Evolutionary conservation across 64 coral and sea anemone species (phyloP), one percentile per base, ranked within the genome.

Genomic region (Montipora capricornis): DNA sequence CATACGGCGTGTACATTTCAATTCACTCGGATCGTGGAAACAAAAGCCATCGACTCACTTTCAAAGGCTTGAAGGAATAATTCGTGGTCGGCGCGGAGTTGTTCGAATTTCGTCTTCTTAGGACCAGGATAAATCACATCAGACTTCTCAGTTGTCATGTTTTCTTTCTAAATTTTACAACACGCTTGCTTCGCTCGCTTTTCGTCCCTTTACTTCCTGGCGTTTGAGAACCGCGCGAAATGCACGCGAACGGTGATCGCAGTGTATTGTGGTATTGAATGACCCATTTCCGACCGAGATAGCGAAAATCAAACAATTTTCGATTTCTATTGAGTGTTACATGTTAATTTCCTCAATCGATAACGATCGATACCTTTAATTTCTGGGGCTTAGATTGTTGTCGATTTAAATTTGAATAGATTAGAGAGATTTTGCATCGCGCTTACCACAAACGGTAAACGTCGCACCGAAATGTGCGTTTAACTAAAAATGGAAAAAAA

Each of bases 11-110:
- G 59, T 64, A 60, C 53, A 81, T 37, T 37, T 37, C 22, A 24
- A 10, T 83, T 69, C 22, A 86, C 49, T 44, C 19, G 9, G 14
- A 49, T 29, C 22, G 87, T 73, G 49, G 78, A 55, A 90, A 78
- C 12, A 68, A 83, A 50, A 15, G 44, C 26, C 93, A 14, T 78
- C 14, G 16, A 87, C 98, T 94, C 75, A 99, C 98, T 99, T 68
- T 99, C 98, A 50, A 99, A 99, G 20, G 98, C 92, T 74, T 91
- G 91, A 22, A 99, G 86, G 95, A 99, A 99, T 44, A 96, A 76
- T 75, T 99, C 98, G 52, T 99, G 98, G 88, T 99, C 98, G 50
- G 92, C 95, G 58, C 98, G 93, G 61, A 99, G 75, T 96, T 99
- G 98, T 50, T 99, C 98, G 80, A 99, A 99, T 70, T 96, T 99